Percentiles rank a stretch among this genome's conserved stretches.
Evolutionary conservation across 2,113 vertebrate species (phyloP).

Genomic region (Uropsilus gracilis): DNA sequence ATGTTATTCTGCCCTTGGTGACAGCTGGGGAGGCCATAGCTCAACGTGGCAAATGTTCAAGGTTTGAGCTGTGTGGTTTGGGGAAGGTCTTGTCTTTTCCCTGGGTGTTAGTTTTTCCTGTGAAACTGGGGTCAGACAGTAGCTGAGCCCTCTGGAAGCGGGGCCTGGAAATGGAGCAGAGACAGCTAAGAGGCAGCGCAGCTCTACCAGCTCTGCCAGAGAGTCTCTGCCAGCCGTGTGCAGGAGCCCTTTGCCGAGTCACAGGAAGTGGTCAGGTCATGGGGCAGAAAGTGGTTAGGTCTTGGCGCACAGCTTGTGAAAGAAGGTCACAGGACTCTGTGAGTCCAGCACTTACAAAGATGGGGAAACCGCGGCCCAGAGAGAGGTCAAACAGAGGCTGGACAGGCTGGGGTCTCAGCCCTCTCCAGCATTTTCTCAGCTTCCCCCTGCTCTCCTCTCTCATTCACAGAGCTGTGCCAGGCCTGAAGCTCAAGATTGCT

Average conservation of each 20-base stretch:
- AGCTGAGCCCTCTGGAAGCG: not conserved
- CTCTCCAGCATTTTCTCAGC: not conserved
- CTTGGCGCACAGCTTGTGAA: not conserved
- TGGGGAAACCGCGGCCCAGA: not conserved
- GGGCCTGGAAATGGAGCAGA: not conserved
- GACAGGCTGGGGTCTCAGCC: not conserved
- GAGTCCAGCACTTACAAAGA: not conserved
- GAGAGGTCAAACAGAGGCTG: not conserved
- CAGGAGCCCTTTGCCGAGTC: not conserved
- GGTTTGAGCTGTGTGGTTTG: not conserved
- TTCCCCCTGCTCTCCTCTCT: not conserved
- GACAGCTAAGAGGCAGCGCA: not conserved
- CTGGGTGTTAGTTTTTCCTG: not conserved
- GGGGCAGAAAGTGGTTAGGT: not conserved
- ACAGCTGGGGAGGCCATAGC: not conserved
- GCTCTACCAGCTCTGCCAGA: not conserved
- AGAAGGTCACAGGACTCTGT: not conserved
- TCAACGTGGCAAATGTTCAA: not conserved
- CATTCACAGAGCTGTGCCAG: constrained; percentile 90
- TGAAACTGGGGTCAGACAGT: constrained; percentile 11
- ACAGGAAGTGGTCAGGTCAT: not conserved
- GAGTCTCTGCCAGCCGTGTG: no score
- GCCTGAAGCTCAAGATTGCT: constrained; percentile 98
- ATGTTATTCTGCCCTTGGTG: not conserved
- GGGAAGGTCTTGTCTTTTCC: not conserved